Evolutionary conservation across 1,140 invertebrate species (phyloP), one percentile per base, ranked within the genome.

Genomic region (Zaprionus nigranus): DNA sequence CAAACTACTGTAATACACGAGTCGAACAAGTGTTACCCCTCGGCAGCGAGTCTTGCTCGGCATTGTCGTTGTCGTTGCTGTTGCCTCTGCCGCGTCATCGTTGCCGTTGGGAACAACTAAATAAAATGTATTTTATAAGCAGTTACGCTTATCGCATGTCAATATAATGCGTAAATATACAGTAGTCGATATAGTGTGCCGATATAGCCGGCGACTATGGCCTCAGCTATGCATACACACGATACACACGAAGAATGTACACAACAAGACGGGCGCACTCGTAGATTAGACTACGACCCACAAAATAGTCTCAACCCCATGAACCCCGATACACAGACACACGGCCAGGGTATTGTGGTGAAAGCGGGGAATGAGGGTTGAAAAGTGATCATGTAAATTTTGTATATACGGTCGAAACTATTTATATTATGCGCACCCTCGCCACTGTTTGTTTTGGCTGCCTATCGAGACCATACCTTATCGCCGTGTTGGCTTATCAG

Each of bases 151-250:
- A 90, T 88, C 84, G 81, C 85, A 85, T 85, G 90, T 85, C 85
- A 90, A 88, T 90, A 90, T 85, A 87, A 88, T 85, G 85, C 79
- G 85, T 90, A 90, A 90, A 90, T 90, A 90, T 90, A 90, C 85
- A 90, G 85, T 90, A 90, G 85, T 90, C 85, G 85, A 90, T 90
- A 82, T 82, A 73, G 73, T 74, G 67, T 40, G 38, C 74, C 78
- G 85, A 87, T 87, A 87, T 78, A 57, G 40, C n/a, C 49, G 57
- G 46, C 79, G 72, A 56, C 82, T 84, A 80, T 74, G 82, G 46
- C 17, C 12, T 51, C 46, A 51, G 46, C 46, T 66, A 24, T 78
- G 85, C 75, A 85, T 49, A 81, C 62, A 62, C 66, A 54, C 40
- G 34, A 58, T 59, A 75, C 15, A 75, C 15, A 15, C 17, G 22